Base-by-base conservation (phyloP, 2,888 invertebrate genomes). In the Scaptomyza tumidula region DNA sequence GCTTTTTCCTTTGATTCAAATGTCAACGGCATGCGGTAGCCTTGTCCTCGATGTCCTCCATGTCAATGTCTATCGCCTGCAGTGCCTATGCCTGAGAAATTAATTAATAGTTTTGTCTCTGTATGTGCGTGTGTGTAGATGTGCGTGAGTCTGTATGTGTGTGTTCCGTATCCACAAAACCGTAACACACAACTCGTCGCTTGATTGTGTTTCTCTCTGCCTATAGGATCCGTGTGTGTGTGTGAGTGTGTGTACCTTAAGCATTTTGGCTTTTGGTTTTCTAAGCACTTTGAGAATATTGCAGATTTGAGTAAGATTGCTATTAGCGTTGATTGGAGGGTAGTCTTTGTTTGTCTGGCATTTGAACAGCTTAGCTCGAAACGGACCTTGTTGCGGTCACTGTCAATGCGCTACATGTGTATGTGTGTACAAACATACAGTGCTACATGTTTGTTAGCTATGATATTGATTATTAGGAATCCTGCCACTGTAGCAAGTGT, bases 251-350 rank as follows among this genome's bases (percentile, higher is more conserved):
- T 53, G 46, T 66, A 45, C 37, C 58, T 72, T 68, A 54, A 71
- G 75, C 66, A 77, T 66, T 82, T 71, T 74, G 86, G 84, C 84
- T 78, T 80, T 83, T 71, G 82, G 86, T 83, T 83, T 83, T 69
- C 76, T 37, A 76, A 80, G 78, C 85, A 82, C 78, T 82, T 75
- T 71, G 73, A 71, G 72, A 16, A 66, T 44, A 60, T 65, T 49
- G 59, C 37, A 44, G 48, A 41, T 27, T 60, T 45, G 69, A 60
- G 63, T 55, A 71, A 64, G 56, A 70, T 81, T 79, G 77, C 83
- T 68, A 84, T 86, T 83, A 81, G 69, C 77, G 67, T 84, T 84
- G 81, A 86, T 86, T 84, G 84, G 70, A 68, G 71, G 63, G 41
- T 33, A n/a, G 45, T 45, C 80, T 65, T 67, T 86, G 86, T 86